Evolutionary conservation across 2,797 vertebrate species (phyloP), one percentile per base, ranked within the genome.

Genomic region (Vultur gryphus): DNA sequence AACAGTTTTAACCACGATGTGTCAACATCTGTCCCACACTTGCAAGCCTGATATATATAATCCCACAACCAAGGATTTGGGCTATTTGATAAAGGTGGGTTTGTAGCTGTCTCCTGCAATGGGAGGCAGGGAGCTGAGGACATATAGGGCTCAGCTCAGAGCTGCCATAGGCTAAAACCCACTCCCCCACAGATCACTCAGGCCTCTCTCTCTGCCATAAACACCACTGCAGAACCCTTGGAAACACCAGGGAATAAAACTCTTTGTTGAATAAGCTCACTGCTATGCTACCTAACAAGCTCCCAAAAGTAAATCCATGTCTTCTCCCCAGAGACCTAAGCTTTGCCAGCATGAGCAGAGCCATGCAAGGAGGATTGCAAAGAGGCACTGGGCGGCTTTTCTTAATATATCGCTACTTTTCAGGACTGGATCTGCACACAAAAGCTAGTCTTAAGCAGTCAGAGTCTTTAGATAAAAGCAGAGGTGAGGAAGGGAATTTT

Each of bases 1-100:
- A 92, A 54, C 37, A 41, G 87, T 96, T 96, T 93, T 93, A 87
- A 89, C 75, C 5, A 77, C 24, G 2, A 73, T 19, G 26, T 39
- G 78, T 89, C 91, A 93, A 87, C 82, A 17, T 89, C 85, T 54
- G 11, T 95, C 89, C 89, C 84, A 85, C 52, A 37, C 79, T 93
- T 77, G 69, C 88, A 92, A 93, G 35, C 57, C 64, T 54, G 88
- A 89, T 84, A 37, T 11, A 11, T 37, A 37, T 37, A 37, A 37
- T 37, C 37, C 37, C 37, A 37, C 37, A 37, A 37, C 37, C 37
- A 37, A 37, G 37, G 37, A 37, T 37, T 37, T 37, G 37, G 10
- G 37, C 37, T 37, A 46, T 87, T 84, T 71, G 54, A 94, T 80
- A 91, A 91, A 87, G 64, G 87, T 87, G 92, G 54, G 80, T 91